A percentile compares a stretch with the other conserved stretches of the same genome.
Conservation (phyloP, 2,113 vertebrate species). For the Zosterops borbonicus region DNA sequence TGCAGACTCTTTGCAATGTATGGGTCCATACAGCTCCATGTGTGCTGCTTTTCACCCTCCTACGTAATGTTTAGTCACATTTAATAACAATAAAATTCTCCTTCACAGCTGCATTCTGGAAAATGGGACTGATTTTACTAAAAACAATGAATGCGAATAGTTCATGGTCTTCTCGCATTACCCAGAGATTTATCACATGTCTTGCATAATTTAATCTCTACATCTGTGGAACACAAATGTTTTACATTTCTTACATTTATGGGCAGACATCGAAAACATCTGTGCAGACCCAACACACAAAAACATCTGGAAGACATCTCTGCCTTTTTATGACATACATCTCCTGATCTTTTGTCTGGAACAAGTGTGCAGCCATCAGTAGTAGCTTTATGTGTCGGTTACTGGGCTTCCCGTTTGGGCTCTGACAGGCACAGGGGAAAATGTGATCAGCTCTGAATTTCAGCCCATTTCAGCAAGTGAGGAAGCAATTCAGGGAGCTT, state of each 20-base stretch:
- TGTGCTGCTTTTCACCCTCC: constrained; percentile 26
- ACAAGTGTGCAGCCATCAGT: constrained; percentile 79
- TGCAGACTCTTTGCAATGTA: neutral
- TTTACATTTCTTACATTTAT: constrained; percentile 81
- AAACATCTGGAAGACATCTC: constrained; percentile 80
- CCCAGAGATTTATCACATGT: constrained; percentile 79
- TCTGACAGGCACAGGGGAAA: constrained; percentile 53
- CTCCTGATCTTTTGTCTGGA: constrained; percentile 80
- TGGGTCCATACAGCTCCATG: neutral
- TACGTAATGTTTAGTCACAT: constrained; percentile 50
- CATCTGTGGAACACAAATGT: constrained; percentile 82
- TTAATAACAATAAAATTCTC: constrained; percentile 63
- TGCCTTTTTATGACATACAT: constrained; percentile 76
- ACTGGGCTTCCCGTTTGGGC: constrained; percentile 50
- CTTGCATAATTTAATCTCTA: constrained; percentile 79
- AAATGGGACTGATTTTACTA: constrained; percentile 49
- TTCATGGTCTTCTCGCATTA: constrained; percentile 77
- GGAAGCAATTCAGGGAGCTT: constrained; percentile 61
- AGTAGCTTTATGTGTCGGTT: constrained; percentile 73
- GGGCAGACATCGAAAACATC: constrained; percentile 81
- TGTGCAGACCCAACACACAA: constrained; percentile 74
- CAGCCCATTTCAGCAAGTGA: constrained; percentile 58
- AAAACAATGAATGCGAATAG: constrained; percentile 71
- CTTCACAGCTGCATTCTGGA: constrained; percentile 25
- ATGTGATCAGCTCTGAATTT: constrained; percentile 62